phyloP scores from a whole-genome alignment of 2,797 vertebrate species.

The Karalla daura region DNA sequence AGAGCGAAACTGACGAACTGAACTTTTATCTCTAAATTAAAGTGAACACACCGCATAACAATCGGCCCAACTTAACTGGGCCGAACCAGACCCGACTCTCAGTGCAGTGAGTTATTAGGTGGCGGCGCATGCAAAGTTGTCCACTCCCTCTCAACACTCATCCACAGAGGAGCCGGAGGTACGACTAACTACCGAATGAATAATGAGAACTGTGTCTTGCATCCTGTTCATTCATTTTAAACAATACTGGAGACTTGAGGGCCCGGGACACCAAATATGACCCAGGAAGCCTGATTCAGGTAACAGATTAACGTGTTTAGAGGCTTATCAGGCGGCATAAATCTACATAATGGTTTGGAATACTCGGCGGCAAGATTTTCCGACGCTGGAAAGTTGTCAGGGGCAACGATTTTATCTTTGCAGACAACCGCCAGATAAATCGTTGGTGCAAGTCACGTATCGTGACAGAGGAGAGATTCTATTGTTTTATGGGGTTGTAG shows the following conservation, averaged over 20 bases:
- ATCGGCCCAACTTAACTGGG: too few relatives aligned
- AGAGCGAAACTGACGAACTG: neutral
- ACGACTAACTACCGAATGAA: too few relatives aligned
- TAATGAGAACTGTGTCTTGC: too few relatives aligned
- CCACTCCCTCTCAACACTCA: neutral
- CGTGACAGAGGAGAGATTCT: too few relatives aligned
- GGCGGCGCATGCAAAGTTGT: neutral
- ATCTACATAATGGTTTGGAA: neutral
- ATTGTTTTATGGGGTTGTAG: too few relatives aligned
- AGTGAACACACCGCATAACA: too few relatives aligned
- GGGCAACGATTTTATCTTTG: neutral
- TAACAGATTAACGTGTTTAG: neutral
- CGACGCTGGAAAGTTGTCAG: neutral
- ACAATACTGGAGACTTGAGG: neutral
- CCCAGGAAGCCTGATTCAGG: neutral
- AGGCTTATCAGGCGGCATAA: neutral
- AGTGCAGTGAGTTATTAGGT: too few relatives aligned
- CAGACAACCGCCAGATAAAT: too few relatives aligned
- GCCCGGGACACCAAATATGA: neutral
- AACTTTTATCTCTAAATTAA: too few relatives aligned
- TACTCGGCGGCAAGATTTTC: neutral
- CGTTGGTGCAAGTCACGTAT: too few relatives aligned
- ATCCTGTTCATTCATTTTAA: neutral
- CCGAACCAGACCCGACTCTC: too few relatives aligned
- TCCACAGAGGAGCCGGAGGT: neutral